Evolutionary conservation across 2,113 vertebrate genomes (phyloP).

Genomic region (Ceuthmochares aereus): DNA sequence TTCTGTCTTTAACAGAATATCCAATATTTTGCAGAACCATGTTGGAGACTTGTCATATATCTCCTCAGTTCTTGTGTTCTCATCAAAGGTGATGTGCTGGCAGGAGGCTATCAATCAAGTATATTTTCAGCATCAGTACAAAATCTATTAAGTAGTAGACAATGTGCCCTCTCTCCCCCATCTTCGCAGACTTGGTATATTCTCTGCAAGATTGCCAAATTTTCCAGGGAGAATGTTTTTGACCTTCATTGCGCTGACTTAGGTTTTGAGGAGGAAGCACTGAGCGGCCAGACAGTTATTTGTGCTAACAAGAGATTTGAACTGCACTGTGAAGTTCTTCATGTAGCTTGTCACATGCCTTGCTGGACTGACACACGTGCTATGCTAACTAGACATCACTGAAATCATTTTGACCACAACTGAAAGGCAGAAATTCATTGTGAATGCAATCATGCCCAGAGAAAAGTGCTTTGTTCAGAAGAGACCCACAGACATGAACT

Average conservation of each 20-base stretch:
- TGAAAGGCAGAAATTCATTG: neutral
- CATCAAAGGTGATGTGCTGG: neutral
- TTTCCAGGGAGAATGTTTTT: neutral
- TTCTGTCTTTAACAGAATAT: neutral
- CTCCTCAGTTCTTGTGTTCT: neutral
- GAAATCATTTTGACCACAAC: neutral
- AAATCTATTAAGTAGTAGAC: neutral
- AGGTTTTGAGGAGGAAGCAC: neutral
- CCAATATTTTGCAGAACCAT: constrained; percentile 4
- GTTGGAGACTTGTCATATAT: neutral
- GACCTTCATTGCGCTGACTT: neutral
- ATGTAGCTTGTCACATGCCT: neutral
- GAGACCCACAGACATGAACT: neutral
- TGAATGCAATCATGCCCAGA: neutral
- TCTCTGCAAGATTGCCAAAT: neutral
- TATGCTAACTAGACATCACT: neutral
- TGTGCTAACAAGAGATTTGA: neutral
- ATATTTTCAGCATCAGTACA: neutral
- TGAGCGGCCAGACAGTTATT: neutral
- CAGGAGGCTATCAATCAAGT: neutral
- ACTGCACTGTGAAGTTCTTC: neutral
- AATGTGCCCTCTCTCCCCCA: neutral
- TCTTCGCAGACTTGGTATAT: neutral
- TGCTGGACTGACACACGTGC: neutral
- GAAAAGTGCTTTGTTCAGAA: neutral